Evolutionary conservation across 1,140 invertebrate species (phyloP).

Genomic region (Branchinecta lindahli): DNA sequence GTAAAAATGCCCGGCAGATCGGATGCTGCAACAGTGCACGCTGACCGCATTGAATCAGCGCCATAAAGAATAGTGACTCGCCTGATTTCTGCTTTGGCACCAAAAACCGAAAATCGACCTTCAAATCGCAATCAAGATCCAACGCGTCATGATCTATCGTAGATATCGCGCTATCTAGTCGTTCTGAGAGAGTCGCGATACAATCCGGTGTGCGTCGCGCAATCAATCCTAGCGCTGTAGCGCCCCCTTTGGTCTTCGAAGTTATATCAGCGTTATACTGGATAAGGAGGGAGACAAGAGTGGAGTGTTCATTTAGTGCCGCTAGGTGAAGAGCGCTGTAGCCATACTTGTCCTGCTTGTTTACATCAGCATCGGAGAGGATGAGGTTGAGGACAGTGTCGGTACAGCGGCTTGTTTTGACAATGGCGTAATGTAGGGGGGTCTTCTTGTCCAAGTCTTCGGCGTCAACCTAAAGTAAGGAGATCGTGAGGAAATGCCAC

Average conservation of each 20-base stretch:
- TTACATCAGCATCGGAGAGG: slow-evolving; percentile 60
- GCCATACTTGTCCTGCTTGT: slow-evolving; percentile 68
- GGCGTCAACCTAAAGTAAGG: slow-evolving; percentile 44
- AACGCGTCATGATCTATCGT: slow-evolving; percentile 62
- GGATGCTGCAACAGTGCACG: slow-evolving; percentile 66
- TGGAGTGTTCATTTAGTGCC: slow-evolving; percentile 62
- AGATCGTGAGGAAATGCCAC: not conserved
- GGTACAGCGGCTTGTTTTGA: slow-evolving; percentile 50
- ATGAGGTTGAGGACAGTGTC: slow-evolving; percentile 50
- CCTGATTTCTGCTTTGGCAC: slow-evolving; percentile 52
- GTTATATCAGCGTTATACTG: slow-evolving; percentile 68
- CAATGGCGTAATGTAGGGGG: slow-evolving; percentile 56
- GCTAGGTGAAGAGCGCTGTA: slow-evolving; percentile 76
- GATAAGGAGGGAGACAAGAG: slow-evolving; percentile 63
- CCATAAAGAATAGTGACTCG: slow-evolving; percentile 62
- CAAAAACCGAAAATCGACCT: slow-evolving; percentile 58
- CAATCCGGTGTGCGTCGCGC: slow-evolving; percentile 60
- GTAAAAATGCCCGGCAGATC: slow-evolving; percentile 60
- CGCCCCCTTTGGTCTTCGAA: slow-evolving; percentile 61
- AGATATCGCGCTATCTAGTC: slow-evolving; percentile 57
- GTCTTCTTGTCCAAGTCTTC: slow-evolving; percentile 59
- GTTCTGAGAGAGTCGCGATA: slow-evolving; percentile 50
- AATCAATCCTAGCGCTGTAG: slow-evolving; percentile 62
- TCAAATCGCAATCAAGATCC: slow-evolving; percentile 63
- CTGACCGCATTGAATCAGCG: slow-evolving; percentile 63